Base-by-base conservation (phyloP, 2,888 invertebrate genomes). In the Mactromeris polynyma region DNA sequence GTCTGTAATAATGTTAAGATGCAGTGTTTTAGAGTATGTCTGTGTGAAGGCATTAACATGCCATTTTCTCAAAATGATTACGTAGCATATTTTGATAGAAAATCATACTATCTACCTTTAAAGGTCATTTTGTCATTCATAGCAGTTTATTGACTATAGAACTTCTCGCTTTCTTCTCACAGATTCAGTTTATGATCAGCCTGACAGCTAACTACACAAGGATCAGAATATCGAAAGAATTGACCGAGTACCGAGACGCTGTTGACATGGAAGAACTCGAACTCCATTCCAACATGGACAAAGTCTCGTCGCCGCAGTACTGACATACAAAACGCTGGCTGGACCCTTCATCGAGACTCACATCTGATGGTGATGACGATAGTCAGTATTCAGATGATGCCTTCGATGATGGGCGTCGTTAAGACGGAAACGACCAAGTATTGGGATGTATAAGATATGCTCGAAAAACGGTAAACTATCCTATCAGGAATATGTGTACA, bases 231-330 rank as follows among this genome's bases (percentile, higher is more conserved):
- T 95, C 96, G 19, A 96, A 96, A 89, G 96, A 96, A 90, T 88
- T 96, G 64, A 96, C 96, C 9, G 94, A 96, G 36, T 96, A 96
- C 90, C 89, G 96, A n/a, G 95, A 96, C 83, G 96, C 96, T 64
- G 95, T 95, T 0, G 96, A 96, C 73, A 94, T 95, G 92, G 96
- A 96, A 31, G 95, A 95, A 58, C 81, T 95, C n/a, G 95, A 95
- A n/a, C 86, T 95, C 14, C 90, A 93, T 79, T 92, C 94, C 26
- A 91, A 91, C 78, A 86, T 85, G 38, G 90, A 90, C 58, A 90
- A 92, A 79, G 58, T 82, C n/a, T 88, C 87, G 19, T 83, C 88
- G 7, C 85, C 73, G 31, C 90, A 91, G 77, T 91, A 91, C 88
- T 91, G 91, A 91, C 91, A 91, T 86, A 89, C 88, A 78, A 78